Conservation (phyloP, 2,113 vertebrate species). For the Cinclus cinclus region DNA sequence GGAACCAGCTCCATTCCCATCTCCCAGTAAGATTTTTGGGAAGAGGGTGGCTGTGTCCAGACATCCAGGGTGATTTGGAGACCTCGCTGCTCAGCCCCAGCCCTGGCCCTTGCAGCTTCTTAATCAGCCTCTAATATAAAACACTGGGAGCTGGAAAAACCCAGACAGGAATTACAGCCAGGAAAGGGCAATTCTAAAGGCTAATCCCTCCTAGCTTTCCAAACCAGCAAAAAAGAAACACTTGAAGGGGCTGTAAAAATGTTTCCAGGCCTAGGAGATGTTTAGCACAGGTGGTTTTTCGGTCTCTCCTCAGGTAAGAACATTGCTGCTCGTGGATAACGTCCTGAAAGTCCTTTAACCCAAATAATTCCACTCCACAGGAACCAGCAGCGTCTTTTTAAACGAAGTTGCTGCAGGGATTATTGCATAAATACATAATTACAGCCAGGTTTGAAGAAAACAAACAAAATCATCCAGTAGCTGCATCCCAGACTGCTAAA, state of each 20-base stretch:
- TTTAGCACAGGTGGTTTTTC: not conserved
- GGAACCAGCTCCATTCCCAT: accelerated
- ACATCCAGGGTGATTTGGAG: not conserved
- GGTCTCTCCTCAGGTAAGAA: not conserved
- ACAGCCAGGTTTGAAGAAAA: not conserved
- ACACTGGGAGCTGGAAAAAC: not conserved
- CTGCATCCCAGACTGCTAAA: not conserved
- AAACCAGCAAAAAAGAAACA: not conserved
- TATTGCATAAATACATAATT: not conserved
- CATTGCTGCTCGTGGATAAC: accelerated
- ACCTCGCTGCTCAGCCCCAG: not conserved
- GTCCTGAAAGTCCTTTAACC: not conserved
- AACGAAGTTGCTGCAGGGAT: not conserved
- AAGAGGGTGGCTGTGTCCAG: not conserved
- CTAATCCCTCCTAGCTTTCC: not conserved
- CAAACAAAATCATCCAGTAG: not conserved
- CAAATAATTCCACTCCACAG: not conserved
- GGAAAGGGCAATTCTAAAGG: not conserved
- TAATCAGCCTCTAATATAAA: not conserved
- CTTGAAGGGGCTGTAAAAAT: not conserved
- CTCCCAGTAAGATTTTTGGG: not conserved
- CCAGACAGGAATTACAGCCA: not conserved
- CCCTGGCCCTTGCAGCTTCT: not conserved
- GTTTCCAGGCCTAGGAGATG: not conserved
- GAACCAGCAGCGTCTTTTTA: not conserved